Evolutionary conservation across 2,888 invertebrate species (phyloP).

Genomic region (Netelia inedita): DNA sequence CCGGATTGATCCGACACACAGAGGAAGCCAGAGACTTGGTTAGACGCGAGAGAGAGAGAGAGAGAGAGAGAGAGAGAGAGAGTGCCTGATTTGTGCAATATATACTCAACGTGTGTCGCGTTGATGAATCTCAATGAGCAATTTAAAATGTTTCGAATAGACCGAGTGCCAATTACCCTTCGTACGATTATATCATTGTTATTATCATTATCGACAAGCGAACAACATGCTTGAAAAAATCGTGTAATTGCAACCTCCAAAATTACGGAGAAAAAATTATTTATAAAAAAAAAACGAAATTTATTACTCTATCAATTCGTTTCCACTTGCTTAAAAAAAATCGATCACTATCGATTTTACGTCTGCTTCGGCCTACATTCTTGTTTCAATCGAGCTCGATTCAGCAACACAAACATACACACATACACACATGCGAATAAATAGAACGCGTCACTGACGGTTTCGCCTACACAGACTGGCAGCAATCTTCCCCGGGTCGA

Average conservation of each 20-base stretch:
- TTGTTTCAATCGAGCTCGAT: conserved; percentile 41
- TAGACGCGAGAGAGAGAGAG: no score
- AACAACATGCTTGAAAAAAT: no score
- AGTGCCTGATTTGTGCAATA: conserved; percentile 46
- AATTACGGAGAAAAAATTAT: no score
- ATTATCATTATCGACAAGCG: background rate
- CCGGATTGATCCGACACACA: conserved; percentile 60
- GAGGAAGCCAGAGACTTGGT: conserved; percentile 29
- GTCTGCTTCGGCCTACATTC: conserved; percentile 52
- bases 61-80: no score
- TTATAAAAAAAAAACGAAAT: no score
- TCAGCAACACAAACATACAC: conserved; percentile 1
- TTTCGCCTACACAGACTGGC: conserved; percentile 7
- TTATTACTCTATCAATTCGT: no score
- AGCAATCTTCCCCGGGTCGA: background rate
- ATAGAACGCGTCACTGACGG: conserved; percentile 30
- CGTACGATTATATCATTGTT: conserved; percentile 9
- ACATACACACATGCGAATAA: conserved; percentile 11
- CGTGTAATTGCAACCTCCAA: no score
- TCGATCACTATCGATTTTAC: conserved; percentile 40
- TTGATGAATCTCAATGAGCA: conserved; percentile 64
- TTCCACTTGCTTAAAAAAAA: no score
- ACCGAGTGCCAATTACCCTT: conserved; percentile 33
- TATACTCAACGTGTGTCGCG: conserved; percentile 24
- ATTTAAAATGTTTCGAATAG: conserved; percentile 55